phyloP scores from a whole-genome alignment of 2,888 invertebrate genomes.

The Synanthedon andrenaeformis region DNA sequence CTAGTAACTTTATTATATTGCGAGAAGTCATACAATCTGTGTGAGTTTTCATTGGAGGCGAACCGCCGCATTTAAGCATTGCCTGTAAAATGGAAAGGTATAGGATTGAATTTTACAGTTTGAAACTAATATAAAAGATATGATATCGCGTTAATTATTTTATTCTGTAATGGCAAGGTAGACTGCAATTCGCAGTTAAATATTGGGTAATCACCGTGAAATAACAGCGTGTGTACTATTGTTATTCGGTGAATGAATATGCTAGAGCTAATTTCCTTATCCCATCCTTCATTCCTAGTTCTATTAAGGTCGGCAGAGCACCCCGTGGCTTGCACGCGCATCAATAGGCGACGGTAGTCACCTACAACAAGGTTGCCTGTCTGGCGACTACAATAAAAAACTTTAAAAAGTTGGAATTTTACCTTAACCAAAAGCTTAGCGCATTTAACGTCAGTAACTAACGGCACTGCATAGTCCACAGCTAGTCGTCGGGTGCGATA shows the following conservation, averaged over 20 bases:
- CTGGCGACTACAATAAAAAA: slow-evolving; percentile 8
- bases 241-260: no score
- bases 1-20: slow-evolving; percentile 90
- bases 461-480: slow-evolving; percentile 96
- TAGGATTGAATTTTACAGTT: background rate
- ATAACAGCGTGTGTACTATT: no score
- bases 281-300: slow-evolving; percentile 54
- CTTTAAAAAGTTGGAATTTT: slow-evolving; percentile 2
- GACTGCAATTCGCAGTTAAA: background rate
- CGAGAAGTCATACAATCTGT: slow-evolving; percentile 97
- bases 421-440: slow-evolving; percentile 96
- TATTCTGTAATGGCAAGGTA: background rate
- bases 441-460: slow-evolving; percentile 98
- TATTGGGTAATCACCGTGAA: no score
- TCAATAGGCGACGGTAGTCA: no score
- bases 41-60: slow-evolving; percentile 91
- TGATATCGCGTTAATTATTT: background rate
- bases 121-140: background rate
- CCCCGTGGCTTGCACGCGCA: slow-evolving; percentile 76
- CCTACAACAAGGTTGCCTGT: slow-evolving; percentile 79
- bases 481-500: slow-evolving; percentile 96
- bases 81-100: slow-evolving; percentile 64
- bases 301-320: slow-evolving; percentile 72
- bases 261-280: slow-evolving; percentile 21
- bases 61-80: slow-evolving; percentile 77